These are phyloP conservation scores for Leontopithecus rosalia DNA, from an alignment of 2,797 vertebrate species.

Conservation along the genomic window DNA sequence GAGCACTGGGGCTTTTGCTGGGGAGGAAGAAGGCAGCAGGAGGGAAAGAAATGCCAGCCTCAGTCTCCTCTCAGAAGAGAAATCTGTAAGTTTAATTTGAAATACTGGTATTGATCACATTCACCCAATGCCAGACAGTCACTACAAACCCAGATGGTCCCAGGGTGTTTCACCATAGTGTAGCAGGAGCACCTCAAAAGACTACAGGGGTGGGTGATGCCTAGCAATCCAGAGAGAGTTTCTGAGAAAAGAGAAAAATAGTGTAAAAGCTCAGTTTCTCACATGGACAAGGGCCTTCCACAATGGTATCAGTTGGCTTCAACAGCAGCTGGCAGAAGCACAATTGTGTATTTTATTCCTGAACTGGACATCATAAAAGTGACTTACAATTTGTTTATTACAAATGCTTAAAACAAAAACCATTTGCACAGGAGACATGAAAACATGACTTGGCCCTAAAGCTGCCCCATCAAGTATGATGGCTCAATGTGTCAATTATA, in stretches of 20 bases:
- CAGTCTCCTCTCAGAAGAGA: background rate
- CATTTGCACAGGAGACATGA: background rate
- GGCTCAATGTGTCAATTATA: background rate
- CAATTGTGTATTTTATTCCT: background rate
- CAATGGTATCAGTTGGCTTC: background rate
- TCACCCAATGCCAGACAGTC: background rate
- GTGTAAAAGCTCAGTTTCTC: background rate
- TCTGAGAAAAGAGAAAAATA: background rate
- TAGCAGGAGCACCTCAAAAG: background rate
- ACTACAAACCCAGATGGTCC: background rate
- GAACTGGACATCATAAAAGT: background rate
- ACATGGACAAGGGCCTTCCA: background rate
- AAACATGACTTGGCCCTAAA: background rate
- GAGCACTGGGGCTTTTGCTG: rapidly evolving
- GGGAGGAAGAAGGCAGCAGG: rapidly evolving
- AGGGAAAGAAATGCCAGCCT: background rate
- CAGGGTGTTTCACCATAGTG: background rate
- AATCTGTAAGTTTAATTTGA: background rate
- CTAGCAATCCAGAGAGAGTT: background rate
- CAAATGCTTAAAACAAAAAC: background rate
- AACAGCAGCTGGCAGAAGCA: background rate
- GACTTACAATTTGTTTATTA: conserved; percentile 9
- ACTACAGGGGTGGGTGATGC: background rate
- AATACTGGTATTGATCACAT: background rate
- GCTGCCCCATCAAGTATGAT: background rate